A percentile compares a stretch with the other conserved stretches of the same genome.
phyloP scores from a whole-genome alignment of 2,888 invertebrate species.

The Lymantria dispar region DNA sequence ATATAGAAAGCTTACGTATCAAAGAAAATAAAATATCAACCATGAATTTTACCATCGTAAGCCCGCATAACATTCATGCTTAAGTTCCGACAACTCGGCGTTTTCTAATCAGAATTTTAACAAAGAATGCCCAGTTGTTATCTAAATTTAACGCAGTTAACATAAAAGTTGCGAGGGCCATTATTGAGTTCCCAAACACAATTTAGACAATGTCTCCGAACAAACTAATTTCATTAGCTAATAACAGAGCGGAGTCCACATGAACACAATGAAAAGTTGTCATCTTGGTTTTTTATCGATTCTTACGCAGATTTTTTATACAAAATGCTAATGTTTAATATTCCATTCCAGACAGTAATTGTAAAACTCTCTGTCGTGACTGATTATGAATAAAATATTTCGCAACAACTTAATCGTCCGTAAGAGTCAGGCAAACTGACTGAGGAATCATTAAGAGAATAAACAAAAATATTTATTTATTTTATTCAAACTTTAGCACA shows the following conservation, averaged over 20 bases:
- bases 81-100: background rate
- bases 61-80: background rate
- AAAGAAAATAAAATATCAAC: background rate
- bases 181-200: slow-evolving; percentile 29
- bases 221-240: slow-evolving; percentile 34
- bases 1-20: no score
- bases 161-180: slow-evolving; percentile 21
- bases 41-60: background rate
- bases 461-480: no score
- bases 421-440: no score
- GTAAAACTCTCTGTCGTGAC: no score
- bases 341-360: no score
- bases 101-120: background rate
- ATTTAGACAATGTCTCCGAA: slow-evolving; percentile 19
- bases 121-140: slow-evolving; percentile 9
- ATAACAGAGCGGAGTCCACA: slow-evolving; percentile 15
- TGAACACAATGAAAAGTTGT: slow-evolving; percentile 8
- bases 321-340: no score
- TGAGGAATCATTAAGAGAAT: no score
- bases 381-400: no score
- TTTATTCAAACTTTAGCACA: no score
- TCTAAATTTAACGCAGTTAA: slow-evolving; percentile 26
- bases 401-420: no score
- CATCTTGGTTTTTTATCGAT: background rate
- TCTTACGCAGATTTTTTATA: background rate